These are phyloP conservation scores for Dryomyza anilis DNA, from an alignment of 2,888 invertebrate genomes.

Conservation along the genomic window DNA sequence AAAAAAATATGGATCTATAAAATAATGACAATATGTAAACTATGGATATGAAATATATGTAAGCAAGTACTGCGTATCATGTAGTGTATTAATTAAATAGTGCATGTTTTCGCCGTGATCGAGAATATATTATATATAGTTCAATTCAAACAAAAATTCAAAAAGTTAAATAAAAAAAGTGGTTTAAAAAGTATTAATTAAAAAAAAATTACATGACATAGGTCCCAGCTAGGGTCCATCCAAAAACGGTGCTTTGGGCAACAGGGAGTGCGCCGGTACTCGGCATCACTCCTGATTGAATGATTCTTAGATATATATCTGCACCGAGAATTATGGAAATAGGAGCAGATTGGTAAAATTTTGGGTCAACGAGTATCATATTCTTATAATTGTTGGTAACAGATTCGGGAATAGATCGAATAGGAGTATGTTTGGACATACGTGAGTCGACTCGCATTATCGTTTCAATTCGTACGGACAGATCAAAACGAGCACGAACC, in stretches of 20 bases:
- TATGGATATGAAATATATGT: too few relatives aligned
- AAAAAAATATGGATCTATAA: neutral
- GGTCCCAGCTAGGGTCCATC: neutral
- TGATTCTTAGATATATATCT: too few relatives aligned
- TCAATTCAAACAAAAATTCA: neutral
- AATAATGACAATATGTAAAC: neutral
- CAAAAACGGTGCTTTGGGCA: too few relatives aligned
- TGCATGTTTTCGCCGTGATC: too few relatives aligned
- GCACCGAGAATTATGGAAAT: neutral
- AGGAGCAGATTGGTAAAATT: neutral
- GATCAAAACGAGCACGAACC: too few relatives aligned
- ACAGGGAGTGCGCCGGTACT: neutral
- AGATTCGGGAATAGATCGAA: neutral
- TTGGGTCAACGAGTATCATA: neutral
- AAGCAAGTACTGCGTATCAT: too few relatives aligned
- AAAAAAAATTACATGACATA: neutral
- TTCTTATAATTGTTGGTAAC: neutral
- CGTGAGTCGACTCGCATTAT: neutral
- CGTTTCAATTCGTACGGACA: neutral
- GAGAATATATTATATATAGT: neutral
- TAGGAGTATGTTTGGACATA: too few relatives aligned
- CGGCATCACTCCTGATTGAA: too few relatives aligned
- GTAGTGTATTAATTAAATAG: too few relatives aligned
- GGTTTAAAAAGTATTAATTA: neutral
- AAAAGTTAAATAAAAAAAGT: neutral